Conservation (phyloP, 2,797 vertebrate species). For the Lindbergichthys nudifrons region DNA sequence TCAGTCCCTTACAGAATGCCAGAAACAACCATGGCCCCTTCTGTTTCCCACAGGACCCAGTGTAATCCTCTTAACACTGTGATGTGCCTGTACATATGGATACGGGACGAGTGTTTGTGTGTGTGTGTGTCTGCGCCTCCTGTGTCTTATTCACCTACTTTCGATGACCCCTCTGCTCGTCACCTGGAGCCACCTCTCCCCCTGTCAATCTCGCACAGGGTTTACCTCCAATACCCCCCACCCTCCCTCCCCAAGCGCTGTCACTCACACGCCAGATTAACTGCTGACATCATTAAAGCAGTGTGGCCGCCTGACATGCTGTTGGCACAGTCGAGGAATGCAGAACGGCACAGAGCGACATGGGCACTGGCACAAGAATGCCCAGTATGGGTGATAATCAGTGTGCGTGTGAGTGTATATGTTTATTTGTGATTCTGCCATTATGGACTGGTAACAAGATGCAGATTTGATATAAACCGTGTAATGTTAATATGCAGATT, state of each 20-base stretch:
- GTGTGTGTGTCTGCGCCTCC: neutral
- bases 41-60: slow-evolving; percentile 48
- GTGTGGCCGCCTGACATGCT: slow-evolving; percentile 75
- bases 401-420: slow-evolving; percentile 44
- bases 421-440: slow-evolving; percentile 30
- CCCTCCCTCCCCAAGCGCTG: slow-evolving; percentile 68
- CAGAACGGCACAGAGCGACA: slow-evolving; percentile 73
- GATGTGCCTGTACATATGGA: slow-evolving; percentile 4
- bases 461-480: slow-evolving; percentile 30
- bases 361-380: slow-evolving; percentile 76
- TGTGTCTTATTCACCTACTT: slow-evolving; percentile 63
- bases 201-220: slow-evolving; percentile 69
- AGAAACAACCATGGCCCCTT: slow-evolving; percentile 50
- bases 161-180: slow-evolving; percentile 73
- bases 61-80: slow-evolving; percentile 37
- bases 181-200: slow-evolving; percentile 80
- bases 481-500: slow-evolving; percentile 28
- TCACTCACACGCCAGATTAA: slow-evolving; percentile 83
- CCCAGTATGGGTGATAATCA: slow-evolving; percentile 58
- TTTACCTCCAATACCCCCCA: slow-evolving; percentile 67
- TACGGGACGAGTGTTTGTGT: slow-evolving; percentile 11
- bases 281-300: slow-evolving; percentile 85
- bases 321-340: slow-evolving; percentile 83
- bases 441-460: slow-evolving; percentile 26
- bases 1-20: slow-evolving; percentile 48